Conservation (phyloP, 92 coral and sea anemone genomes). For the Metridium senile region DNA sequence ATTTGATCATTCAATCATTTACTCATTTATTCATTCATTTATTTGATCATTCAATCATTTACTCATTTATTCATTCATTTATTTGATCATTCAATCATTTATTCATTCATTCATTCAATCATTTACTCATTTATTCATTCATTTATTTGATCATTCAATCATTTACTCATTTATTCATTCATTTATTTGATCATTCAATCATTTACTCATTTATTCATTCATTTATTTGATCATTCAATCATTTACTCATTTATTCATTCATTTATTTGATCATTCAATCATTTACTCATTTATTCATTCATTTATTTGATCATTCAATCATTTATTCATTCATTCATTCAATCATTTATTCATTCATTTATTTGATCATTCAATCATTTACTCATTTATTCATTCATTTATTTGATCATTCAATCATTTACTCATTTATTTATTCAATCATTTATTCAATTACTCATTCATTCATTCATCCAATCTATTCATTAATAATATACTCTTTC, state of each 20-base stretch:
- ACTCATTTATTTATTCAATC: not conserved
- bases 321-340: not conserved
- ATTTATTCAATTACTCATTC: not conserved
- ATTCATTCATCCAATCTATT: not conserved
- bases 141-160: not conserved
- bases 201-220: not conserved
- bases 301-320: not conserved
- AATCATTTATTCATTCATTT: not conserved
- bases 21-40: not conserved
- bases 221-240: not conserved
- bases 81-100: not conserved
- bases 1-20: not conserved
- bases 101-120: not conserved
- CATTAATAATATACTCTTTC: too few relatives aligned
- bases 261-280: too few relatives aligned
- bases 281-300: not conserved
- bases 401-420: not conserved
- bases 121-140: not conserved
- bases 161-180: not conserved
- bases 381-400: not conserved
- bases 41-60: not conserved
- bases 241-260: not conserved
- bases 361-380: not conserved
- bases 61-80: not conserved
- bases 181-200: not conserved